phyloP scores from a whole-genome alignment of 2,888 invertebrate species.

The Apodemia mormo region DNA sequence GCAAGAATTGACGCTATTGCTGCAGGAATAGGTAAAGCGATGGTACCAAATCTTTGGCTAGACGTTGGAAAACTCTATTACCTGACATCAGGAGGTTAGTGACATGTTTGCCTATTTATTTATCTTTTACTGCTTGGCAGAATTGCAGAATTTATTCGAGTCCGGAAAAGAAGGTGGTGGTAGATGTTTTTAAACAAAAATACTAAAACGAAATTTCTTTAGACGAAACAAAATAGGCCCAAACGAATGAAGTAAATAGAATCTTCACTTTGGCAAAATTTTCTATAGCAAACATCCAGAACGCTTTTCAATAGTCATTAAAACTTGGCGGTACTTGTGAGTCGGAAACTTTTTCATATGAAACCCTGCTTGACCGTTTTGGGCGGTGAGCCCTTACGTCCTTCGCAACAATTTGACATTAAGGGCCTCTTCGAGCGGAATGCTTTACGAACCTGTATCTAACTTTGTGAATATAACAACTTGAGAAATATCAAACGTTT shows the following conservation, averaged over 20 bases:
- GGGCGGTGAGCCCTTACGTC: constrained; percentile 34
- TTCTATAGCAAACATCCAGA: constrained; percentile 3
- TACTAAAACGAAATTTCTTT: background rate
- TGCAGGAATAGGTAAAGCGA: too few species aligned
- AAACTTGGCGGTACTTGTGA: constrained; percentile 17
- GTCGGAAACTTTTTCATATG: constrained; percentile 15
- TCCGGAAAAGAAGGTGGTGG: too few species aligned
- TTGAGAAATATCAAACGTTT: constrained; percentile 52
- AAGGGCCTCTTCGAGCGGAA: constrained; percentile 54
- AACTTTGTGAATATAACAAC: constrained; percentile 52
- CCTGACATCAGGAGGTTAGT: too few species aligned
- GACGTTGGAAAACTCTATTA: too few species aligned
- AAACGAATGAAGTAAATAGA: constrained; percentile 30
- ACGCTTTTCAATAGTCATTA: constrained; percentile 18
- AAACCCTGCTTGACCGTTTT: constrained; percentile 18
- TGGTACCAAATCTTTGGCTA: too few species aligned
- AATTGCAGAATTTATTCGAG: too few species aligned
- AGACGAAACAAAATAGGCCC: background rate
- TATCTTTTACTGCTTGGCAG: too few species aligned
- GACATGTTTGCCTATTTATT: too few species aligned
- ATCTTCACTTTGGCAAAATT: constrained; percentile 20
- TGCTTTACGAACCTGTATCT: constrained; percentile 52
- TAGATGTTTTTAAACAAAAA: background rate
- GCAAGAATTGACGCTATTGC: too few species aligned
- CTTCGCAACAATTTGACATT: constrained; percentile 62